phyloP scores from a whole-genome alignment of 2,888 invertebrate genomes.

The Drosophila nr. perissopoda region DNA sequence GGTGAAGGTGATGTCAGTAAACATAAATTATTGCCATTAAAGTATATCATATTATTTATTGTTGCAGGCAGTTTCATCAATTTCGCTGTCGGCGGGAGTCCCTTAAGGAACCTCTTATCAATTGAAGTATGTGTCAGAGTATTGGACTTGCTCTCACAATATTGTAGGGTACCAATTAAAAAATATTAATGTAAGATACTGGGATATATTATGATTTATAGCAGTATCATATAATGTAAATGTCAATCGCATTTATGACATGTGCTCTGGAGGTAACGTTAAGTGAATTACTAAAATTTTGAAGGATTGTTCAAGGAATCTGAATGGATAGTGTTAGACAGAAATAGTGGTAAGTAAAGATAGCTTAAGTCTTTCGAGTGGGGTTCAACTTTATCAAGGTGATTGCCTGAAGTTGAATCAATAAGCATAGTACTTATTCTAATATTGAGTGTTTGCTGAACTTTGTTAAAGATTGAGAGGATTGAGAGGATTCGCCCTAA shows the following conservation, averaged over 20 bases:
- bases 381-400: background rate
- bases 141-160: background rate
- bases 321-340: no score
- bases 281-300: background rate
- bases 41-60: background rate
- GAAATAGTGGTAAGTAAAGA: background rate
- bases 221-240: background rate
- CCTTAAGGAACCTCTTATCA: background rate
- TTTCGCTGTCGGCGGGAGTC: background rate
- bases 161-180: background rate
- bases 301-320: background rate
- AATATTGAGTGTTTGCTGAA: background rate
- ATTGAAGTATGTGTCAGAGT: background rate
- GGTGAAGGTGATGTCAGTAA: background rate
- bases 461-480: no score
- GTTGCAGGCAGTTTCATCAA: background rate
- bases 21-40: slow-evolving; percentile 14
- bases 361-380: background rate
- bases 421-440: background rate
- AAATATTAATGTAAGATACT: background rate
- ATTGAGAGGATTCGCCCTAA: background rate
- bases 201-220: background rate
- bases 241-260: no score
- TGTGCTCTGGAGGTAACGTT: background rate
- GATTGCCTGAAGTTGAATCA: background rate